Conservation (phyloP, 2,888 invertebrate genomes). For the Dione vanillae region DNA sequence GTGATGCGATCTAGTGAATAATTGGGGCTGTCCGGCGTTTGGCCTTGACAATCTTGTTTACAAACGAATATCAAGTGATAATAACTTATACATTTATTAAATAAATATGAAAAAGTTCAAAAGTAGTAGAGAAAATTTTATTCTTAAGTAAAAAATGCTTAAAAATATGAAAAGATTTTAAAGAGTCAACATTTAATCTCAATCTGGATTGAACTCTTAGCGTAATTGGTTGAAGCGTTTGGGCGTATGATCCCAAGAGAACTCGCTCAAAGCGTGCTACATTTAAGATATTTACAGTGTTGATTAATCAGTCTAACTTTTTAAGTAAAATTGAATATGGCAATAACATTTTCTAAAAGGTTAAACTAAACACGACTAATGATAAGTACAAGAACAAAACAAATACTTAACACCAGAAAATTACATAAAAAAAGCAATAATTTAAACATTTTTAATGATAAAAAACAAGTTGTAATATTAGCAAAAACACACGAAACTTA, state of each 20-base stretch:
- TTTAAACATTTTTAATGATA: neutral
- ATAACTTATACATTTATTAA: neutral
- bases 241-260: neutral
- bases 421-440: neutral
- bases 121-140: no score
- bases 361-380: neutral
- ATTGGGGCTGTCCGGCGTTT: slow-evolving; percentile 51
- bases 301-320: neutral
- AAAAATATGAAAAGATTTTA: neutral
- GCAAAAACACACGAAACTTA: neutral
- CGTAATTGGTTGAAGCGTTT: neutral
- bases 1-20: slow-evolving; percentile 49
- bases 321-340: neutral
- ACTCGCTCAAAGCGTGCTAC: neutral
- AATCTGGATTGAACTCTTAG: neutral
- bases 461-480: neutral
- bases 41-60: slow-evolving; percentile 50
- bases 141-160: neutral
- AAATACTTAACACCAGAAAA: no score
- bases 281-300: neutral
- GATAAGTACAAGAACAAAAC: neutral
- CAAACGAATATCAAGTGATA: slow-evolving; percentile 16
- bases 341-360: neutral
- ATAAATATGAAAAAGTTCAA: neutral
- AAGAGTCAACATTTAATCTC: neutral